phyloP scores from a whole-genome alignment of 2,113 vertebrate genomes.

The Alethe diademata region DNA sequence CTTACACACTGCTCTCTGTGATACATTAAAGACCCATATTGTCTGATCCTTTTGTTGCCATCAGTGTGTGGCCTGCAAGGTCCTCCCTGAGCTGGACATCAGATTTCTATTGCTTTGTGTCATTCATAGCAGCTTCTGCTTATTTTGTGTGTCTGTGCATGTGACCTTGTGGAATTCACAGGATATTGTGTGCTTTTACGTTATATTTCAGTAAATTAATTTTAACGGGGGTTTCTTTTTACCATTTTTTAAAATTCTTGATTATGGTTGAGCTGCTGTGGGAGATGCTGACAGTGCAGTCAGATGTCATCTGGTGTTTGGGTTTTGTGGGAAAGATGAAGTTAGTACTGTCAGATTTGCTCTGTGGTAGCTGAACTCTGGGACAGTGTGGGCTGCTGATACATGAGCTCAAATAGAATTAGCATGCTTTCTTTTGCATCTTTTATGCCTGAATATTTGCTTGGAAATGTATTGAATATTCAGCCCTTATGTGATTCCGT shows the following conservation, averaged over 20 bases:
- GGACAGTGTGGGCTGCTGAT: background rate
- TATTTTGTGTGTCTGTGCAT: background rate
- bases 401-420: slow-evolving; percentile 8
- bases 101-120: background rate
- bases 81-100: background rate
- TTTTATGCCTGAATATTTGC: slow-evolving; percentile 42
- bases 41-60: background rate
- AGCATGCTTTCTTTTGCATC: slow-evolving; percentile 37
- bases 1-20: background rate
- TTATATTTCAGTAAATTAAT: background rate
- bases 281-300: background rate
- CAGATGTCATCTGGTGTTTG: background rate
- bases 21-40: background rate
- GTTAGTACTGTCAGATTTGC: background rate
- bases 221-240: background rate
- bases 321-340: background rate
- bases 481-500: background rate
- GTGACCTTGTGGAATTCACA: background rate
- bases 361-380: background rate
- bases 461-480: background rate
- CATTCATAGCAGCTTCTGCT: background rate
- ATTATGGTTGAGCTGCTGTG: background rate
- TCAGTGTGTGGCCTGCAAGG: background rate
- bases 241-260: background rate
- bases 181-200: background rate